Conservation (phyloP, 2,797 vertebrate species). For the Oreochromis grahami region DNA sequence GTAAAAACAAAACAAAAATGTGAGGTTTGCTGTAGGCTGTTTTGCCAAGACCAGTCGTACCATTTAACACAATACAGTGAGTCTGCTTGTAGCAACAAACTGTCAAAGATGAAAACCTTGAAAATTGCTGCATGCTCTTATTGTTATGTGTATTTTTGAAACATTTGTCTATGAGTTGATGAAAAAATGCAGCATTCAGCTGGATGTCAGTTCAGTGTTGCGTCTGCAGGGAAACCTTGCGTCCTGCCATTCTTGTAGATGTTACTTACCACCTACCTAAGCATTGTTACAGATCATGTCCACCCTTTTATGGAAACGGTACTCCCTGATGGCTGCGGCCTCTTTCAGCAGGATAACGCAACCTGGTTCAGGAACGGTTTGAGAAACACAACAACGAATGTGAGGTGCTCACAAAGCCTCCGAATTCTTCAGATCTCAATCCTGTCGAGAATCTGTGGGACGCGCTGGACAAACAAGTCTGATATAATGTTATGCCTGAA, state of each 20-base stretch:
- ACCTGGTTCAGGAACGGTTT: background rate
- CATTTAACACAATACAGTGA: background rate
- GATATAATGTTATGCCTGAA: background rate
- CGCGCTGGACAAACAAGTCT: background rate
- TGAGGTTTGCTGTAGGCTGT: background rate
- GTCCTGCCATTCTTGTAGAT: fast-evolving
- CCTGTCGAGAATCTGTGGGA: background rate
- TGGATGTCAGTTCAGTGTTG: fast-evolving
- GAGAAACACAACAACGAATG: fast-evolving
- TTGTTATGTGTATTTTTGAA: background rate
- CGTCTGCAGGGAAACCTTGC: background rate
- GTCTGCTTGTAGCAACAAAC: background rate
- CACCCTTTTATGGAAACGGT: background rate
- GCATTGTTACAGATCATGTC: background rate
- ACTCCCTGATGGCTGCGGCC: background rate
- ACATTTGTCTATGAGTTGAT: background rate
- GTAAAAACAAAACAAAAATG: background rate
- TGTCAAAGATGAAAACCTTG: background rate
- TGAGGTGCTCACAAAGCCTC: fast-evolving
- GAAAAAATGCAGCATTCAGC: background rate
- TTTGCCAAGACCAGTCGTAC: background rate
- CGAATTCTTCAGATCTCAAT: background rate
- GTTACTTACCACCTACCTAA: background rate
- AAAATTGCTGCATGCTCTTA: background rate
- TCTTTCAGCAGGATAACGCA: background rate